Evolutionary conservation across 2,797 vertebrate species (phyloP).

Genomic region (Microtus californicus): DNA sequence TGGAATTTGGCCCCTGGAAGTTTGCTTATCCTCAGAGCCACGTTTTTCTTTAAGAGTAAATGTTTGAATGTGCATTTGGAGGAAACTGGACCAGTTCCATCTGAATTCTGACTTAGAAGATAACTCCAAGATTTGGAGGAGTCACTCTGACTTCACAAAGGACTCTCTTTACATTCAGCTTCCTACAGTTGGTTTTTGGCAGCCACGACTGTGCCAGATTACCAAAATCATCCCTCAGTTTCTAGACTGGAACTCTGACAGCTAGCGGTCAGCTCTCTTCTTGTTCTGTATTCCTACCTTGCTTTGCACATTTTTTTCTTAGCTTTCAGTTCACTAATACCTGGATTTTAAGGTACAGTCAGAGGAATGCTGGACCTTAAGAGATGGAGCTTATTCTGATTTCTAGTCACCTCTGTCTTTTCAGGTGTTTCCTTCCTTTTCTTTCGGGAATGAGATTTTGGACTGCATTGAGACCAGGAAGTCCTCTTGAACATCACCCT

Average conservation of each 20-base stretch:
- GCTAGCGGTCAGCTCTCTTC: not conserved
- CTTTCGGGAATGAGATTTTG: not conserved
- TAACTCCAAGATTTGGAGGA: conserved; percentile 16
- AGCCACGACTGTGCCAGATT: not conserved
- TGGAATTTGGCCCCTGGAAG: not conserved
- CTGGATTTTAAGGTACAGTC: too few species aligned
- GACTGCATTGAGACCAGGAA: not conserved
- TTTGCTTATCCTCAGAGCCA: conserved; percentile 30
- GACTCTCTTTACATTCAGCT: not conserved
- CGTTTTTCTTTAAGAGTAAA: conserved; percentile 2
- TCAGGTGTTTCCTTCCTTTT: not conserved
- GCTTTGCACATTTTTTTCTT: not conserved
- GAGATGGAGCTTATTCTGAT: not conserved
- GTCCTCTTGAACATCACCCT: not conserved
- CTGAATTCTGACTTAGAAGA: conserved; percentile 11
- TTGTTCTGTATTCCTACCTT: not conserved
- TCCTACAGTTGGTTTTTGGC: not conserved
- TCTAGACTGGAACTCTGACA: not conserved
- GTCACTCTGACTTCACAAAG: conserved; percentile 47
- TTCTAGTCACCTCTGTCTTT: not conserved
- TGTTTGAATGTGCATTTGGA: conserved; percentile 9
- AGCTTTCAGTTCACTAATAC: not conserved
- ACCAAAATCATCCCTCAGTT: not conserved
- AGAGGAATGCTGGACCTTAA: not conserved
- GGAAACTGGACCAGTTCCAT: not conserved